Evolutionary conservation across 2,113 vertebrate species (phyloP), one percentile per base, ranked within the genome.

Genomic region (Oncorhynchus mykiss): DNA sequence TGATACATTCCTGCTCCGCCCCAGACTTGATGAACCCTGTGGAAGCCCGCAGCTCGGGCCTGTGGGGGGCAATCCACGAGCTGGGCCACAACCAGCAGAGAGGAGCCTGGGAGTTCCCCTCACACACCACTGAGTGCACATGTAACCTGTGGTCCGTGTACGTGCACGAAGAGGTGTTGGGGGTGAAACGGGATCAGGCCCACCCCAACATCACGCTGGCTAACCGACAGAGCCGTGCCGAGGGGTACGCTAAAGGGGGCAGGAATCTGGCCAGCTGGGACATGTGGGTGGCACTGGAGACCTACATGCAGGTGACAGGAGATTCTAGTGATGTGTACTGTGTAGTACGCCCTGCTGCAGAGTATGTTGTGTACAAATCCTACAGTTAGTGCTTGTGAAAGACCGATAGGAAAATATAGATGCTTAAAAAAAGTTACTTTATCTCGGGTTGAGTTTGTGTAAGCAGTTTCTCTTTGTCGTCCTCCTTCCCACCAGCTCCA

Each of bases 91-190:
- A 95, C 71, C 93, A 95, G 27, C 95, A 95, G 84, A 85, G 87
- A 68, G 1, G 25, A 1, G 85, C 73, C 29, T 96, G 95, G 95
- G 92, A 94, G 74, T 94, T 96, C 78, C 84, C 77, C 3, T 64
- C 89, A 6, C 86, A 95, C 70, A 95, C 93, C 69, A 94, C 90
- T 0, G 95, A 96, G 79, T 90, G 92, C 12, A 94, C 93, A 1
- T 96, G 93, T 85, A 96, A 95, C 82, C 89, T 97, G 80, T 96
- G 94, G 95, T 90, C 93, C 1, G 80, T 95, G 77, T 96, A 93
- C 24, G 83, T 94, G 67, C 86, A 93, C 3, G 91, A 94, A 79
- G 82, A 78, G 0, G 87, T 92, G 62, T 82, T 94, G 25, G 82
- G 83, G 0, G n/a, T 92, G 48, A 29, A 89, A n/a, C 86, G 91